These are phyloP conservation scores for Puffinus mauretanicus DNA, from an alignment of 2,113 vertebrate genomes.

Conservation along the genomic window DNA sequence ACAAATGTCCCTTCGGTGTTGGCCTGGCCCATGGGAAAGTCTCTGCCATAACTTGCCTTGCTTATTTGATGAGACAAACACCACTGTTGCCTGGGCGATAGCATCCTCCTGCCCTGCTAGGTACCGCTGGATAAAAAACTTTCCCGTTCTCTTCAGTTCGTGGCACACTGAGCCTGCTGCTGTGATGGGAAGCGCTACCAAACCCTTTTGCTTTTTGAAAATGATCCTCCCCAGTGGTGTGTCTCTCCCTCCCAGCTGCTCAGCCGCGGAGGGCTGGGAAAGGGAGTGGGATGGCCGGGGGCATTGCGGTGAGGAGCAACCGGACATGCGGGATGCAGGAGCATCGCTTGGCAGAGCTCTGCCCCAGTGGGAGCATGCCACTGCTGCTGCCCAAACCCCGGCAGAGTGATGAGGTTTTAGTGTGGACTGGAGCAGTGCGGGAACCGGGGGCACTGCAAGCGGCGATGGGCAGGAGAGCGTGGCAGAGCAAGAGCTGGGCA, in stretches of 20 bases:
- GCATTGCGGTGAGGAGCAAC: rapidly evolving
- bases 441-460: rapidly evolving
- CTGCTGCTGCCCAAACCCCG: rapidly evolving
- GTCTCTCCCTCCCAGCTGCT: background rate
- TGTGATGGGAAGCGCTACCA: background rate
- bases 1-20: rapidly evolving
- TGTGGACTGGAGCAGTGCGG: rapidly evolving
- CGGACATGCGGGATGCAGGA: rapidly evolving
- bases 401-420: rapidly evolving
- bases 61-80: background rate
- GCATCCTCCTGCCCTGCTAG: background rate
- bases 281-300: background rate
- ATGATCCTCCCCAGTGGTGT: too few species aligned
- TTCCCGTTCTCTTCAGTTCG: background rate
- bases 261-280: background rate
- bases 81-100: background rate
- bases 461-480: background rate
- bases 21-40: background rate
- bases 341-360: background rate
- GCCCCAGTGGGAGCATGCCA: rapidly evolving
- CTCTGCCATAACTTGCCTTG: background rate
- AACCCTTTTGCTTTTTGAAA: background rate
- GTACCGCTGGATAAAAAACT: background rate
- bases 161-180: background rate
- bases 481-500: background rate